phyloP scores from a whole-genome alignment of 2,113 vertebrate species.

The Chamaea fasciata region DNA sequence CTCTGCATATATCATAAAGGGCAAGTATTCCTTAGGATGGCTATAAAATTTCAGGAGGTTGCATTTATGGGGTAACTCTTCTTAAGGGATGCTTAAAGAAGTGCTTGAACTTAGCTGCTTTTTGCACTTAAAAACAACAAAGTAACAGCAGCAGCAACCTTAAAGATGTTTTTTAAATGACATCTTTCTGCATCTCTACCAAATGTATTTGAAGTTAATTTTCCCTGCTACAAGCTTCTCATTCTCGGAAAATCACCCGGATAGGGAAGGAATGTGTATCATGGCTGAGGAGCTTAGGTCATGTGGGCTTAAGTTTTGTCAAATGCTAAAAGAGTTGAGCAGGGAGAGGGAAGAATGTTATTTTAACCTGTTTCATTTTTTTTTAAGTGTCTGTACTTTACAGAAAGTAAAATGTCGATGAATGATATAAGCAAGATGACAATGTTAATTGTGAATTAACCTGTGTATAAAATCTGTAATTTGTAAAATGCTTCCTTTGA shows the following conservation, averaged over 20 bases:
- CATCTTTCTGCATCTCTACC: background rate
- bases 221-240: background rate
- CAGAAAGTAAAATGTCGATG: background rate
- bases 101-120: background rate
- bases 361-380: background rate
- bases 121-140: background rate
- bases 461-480: background rate
- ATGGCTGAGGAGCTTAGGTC: background rate
- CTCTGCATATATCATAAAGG: constrained; percentile 98
- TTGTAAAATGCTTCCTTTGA: background rate
- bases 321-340: background rate
- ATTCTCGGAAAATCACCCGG: background rate
- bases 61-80: background rate
- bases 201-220: background rate
- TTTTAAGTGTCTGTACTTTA: background rate
- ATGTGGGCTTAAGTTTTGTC: background rate
- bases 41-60: background rate
- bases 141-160: background rate
- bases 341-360: background rate
- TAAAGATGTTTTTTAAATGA: background rate
- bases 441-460: background rate
- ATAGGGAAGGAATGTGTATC: background rate
- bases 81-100: background rate
- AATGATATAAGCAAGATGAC: background rate
- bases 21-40: constrained; percentile 60